Evolutionary conservation across 2,113 vertebrate genomes (phyloP).

Genomic region (Hypomesus transpacificus): DNA sequence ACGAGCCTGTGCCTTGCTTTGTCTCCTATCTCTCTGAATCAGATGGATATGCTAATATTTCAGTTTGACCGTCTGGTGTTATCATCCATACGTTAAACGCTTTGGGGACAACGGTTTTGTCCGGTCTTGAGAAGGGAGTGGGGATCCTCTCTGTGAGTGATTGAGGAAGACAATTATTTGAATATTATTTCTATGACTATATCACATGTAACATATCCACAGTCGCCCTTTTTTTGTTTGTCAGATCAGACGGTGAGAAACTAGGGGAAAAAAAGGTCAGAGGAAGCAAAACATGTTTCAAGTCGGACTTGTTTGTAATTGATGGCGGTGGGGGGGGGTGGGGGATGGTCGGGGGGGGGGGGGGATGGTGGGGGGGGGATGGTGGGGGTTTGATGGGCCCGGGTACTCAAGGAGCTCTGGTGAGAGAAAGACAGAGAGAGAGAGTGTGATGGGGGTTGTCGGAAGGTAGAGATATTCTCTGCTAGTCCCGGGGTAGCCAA

Average conservation of each 20-base stretch:
- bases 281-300: conserved; percentile 26
- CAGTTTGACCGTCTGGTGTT: conserved; percentile 8
- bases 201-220: conserved; percentile 16
- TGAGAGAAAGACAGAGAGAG: not conserved
- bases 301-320: conserved; percentile 52
- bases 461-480: no score
- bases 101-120: no score
- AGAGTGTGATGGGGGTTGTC: not conserved
- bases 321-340: conserved; percentile 38
- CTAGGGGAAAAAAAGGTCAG: conserved; percentile 44
- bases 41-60: not conserved
- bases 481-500: no score
- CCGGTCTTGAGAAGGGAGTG: no score
- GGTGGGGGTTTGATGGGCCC: conserved; percentile 33
- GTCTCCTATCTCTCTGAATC: conserved; percentile 13
- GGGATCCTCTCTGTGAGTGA: no score
- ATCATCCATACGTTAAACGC: not conserved
- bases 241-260: conserved; percentile 2
- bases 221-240: conserved; percentile 24
- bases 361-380: conserved; percentile 32
- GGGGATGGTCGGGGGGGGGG: conserved; percentile 30
- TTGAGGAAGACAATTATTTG: no score
- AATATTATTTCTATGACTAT: no score
- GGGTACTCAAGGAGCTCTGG: not conserved
- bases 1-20: conserved; percentile 27